A percentile compares a stretch with the other conserved stretches of the same genome.
These are phyloP conservation scores for Zhuqinia jingwanae DNA, from an alignment of 2,888 invertebrate species.

Conservation along the genomic window DNA sequence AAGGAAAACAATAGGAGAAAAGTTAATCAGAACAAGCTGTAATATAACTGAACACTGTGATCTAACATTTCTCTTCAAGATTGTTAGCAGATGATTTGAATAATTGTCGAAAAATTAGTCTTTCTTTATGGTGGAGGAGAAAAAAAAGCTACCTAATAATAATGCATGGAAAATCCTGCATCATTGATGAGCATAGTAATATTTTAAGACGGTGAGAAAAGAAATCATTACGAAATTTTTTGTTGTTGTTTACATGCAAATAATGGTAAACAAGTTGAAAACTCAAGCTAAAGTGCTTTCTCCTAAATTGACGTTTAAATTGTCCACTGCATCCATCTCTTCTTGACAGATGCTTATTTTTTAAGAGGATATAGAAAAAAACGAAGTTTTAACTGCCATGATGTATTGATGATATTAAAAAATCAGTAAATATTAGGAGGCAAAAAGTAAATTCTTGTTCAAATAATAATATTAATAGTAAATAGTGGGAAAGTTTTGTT, in stretches of 20 bases:
- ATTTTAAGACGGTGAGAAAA: too few species aligned
- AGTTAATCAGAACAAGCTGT: constrained; percentile 9
- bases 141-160: neutral
- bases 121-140: constrained; percentile 20
- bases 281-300: too few species aligned
- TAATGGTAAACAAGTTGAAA: neutral
- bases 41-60: constrained; percentile 20
- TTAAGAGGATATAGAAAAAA: neutral
- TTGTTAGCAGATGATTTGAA: neutral
- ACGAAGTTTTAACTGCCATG: too few species aligned
- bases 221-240: too few species aligned
- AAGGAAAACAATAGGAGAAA: neutral
- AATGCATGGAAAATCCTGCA: too few species aligned
- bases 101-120: constrained; percentile 11
- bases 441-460: neutral
- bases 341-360: neutral
- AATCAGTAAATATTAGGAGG: neutral
- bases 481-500: too few species aligned
- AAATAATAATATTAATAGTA: too few species aligned
- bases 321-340: neutral
- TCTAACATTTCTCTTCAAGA: neutral
- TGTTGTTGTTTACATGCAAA: neutral
- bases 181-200: too few species aligned
- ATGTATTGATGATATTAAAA: neutral
- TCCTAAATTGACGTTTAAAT: too few species aligned